phyloP scores from a whole-genome alignment of 2,888 invertebrate species.

The Leptopterna dolabrata region DNA sequence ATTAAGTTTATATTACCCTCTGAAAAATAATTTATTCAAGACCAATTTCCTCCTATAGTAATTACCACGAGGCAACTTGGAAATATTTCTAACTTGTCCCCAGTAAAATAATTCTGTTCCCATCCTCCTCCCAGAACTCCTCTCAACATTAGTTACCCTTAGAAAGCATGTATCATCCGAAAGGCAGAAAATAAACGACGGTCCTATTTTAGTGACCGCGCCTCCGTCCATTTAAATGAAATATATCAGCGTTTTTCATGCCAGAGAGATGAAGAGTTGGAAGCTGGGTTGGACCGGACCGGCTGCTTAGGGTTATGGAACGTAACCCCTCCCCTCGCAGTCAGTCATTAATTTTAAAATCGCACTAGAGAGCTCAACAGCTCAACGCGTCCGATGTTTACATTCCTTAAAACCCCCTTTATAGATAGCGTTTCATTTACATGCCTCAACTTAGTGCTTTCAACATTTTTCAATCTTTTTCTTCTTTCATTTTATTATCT shows the following conservation, averaged over 20 bases:
- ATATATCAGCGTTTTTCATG: neutral
- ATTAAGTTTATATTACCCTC: too few relatives aligned
- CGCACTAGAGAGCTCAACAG: neutral
- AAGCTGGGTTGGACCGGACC: neutral
- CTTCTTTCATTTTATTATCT: neutral
- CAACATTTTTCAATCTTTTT: neutral
- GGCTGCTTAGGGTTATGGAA: neutral
- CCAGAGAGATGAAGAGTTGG: neutral
- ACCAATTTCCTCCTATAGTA: too few relatives aligned
- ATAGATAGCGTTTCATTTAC: conserved; percentile 3
- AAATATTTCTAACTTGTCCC: neutral
- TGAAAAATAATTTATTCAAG: too few relatives aligned
- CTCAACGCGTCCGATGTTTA: neutral
- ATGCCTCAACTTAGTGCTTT: neutral
- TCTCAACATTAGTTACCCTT: neutral
- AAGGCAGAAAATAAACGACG: neutral
- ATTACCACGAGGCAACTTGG: neutral
- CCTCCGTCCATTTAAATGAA: neutral
- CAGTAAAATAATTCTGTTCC: neutral
- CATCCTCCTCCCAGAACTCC: neutral
- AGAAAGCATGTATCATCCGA: neutral
- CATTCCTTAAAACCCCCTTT: neutral
- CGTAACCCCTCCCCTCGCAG: neutral
- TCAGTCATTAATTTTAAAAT: conserved; percentile 12
- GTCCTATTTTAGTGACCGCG: neutral